Evolutionary conservation across 2,888 invertebrate genomes (phyloP).

Genomic region (Calameuta pallipes): DNA sequence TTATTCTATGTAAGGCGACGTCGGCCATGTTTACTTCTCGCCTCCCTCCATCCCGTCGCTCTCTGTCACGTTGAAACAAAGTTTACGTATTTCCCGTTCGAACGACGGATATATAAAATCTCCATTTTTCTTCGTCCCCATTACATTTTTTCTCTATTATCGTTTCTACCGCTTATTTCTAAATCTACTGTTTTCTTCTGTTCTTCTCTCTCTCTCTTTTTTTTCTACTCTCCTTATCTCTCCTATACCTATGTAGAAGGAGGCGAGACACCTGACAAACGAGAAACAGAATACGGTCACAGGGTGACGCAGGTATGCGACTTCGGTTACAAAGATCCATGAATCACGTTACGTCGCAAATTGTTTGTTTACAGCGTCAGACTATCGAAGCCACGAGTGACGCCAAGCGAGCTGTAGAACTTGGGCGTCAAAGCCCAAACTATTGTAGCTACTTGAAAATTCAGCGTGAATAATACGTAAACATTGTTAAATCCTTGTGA

Average conservation of each 20-base stretch:
- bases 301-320: slow-evolving; percentile 1
- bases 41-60: slow-evolving; percentile 26
- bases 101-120: background rate
- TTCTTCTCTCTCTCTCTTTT: background rate
- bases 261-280: background rate
- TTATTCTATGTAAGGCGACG: background rate
- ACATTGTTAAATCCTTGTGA: background rate
- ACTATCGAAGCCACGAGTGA: background rate
- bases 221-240: background rate
- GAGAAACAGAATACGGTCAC: slow-evolving; percentile 3
- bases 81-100: background rate
- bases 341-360: slow-evolving; percentile 6
- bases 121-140: background rate
- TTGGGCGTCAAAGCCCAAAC: background rate
- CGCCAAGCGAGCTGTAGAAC: background rate
- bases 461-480: background rate
- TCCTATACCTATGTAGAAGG: background rate
- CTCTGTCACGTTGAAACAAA: background rate
- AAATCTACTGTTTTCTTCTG: background rate
- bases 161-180: background rate
- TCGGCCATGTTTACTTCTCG: background rate
- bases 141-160: background rate
- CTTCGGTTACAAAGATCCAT: slow-evolving; percentile 1
- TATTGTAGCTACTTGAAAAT: background rate
- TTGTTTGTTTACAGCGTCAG: background rate